Conservation (phyloP, 2,888 invertebrate species). For the Phalera bucephala region DNA sequence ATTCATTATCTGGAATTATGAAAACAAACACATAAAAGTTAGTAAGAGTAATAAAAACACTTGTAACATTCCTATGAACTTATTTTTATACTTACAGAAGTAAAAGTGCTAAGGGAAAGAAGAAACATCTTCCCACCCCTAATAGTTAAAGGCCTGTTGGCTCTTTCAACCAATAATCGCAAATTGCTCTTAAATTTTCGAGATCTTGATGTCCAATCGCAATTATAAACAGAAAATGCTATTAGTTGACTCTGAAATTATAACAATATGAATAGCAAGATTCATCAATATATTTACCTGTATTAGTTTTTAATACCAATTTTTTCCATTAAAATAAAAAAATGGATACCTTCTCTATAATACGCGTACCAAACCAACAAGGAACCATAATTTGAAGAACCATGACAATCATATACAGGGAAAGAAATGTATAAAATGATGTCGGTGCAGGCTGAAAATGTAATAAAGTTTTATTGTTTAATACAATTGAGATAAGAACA, state of each 20-base stretch:
- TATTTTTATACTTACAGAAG: slow-evolving; percentile 47
- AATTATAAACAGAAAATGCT: slow-evolving; percentile 50
- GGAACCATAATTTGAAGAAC: slow-evolving; percentile 55
- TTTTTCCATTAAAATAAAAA: no score
- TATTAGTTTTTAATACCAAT: no score
- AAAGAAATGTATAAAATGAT: slow-evolving; percentile 55
- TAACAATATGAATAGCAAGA: no score
- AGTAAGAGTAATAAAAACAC: no score
- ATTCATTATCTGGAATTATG: slow-evolving; percentile 69
- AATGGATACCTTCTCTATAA: slow-evolving; percentile 49
- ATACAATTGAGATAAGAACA: background rate
- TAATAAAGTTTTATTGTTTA: slow-evolving; percentile 1
- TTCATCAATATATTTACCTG: no score
- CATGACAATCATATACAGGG: slow-evolving; percentile 53
- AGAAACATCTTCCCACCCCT: slow-evolving; percentile 62
- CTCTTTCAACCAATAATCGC: slow-evolving; percentile 56
- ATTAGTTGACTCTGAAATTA: slow-evolving; percentile 53
- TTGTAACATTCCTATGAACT: no score
- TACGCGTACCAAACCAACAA: slow-evolving; percentile 61
- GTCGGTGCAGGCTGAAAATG: slow-evolving; percentile 46
- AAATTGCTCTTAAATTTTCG: slow-evolving; percentile 59
- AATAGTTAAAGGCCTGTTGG: slow-evolving; percentile 52
- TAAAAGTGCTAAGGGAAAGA: slow-evolving; percentile 59
- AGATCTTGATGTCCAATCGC: slow-evolving; percentile 56
- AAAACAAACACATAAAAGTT: no score